These are phyloP conservation scores for Xenops minutus DNA, from an alignment of 2,797 vertebrate genomes.

Conservation along the genomic window DNA sequence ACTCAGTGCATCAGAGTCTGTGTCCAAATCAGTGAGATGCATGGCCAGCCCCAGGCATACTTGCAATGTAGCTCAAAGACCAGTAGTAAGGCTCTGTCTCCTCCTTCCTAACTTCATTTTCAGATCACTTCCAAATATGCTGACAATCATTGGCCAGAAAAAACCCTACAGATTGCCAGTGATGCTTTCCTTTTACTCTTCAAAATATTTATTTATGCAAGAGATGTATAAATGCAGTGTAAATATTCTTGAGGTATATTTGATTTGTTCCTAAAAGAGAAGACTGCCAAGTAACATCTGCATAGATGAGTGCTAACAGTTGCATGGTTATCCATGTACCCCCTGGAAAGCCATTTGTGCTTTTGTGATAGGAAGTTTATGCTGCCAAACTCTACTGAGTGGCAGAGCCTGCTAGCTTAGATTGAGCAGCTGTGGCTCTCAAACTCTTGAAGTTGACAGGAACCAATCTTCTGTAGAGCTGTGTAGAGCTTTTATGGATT, in stretches of 20 bases:
- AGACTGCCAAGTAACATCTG: not conserved
- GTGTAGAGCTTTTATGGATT: not conserved
- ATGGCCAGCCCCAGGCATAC: not conserved
- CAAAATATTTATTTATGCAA: not conserved
- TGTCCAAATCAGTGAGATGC: not conserved
- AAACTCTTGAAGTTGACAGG: not conserved
- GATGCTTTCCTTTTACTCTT: not conserved
- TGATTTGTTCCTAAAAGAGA: not conserved
- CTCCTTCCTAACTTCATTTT: not conserved
- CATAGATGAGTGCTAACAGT: not conserved
- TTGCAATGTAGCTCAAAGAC: fast-evolving
- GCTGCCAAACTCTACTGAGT: not conserved
- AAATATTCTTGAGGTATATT: not conserved
- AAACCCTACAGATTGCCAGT: not conserved
- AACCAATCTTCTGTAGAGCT: not conserved
- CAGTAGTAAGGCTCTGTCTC: not conserved
- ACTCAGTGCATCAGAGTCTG: fast-evolving
- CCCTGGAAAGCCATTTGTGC: not conserved
- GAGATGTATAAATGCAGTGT: not conserved
- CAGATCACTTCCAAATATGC: not conserved
- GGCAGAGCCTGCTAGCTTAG: not conserved
- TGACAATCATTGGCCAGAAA: not conserved
- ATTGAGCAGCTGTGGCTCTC: not conserved
- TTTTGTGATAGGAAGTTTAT: not conserved
- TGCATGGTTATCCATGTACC: not conserved